These are phyloP conservation scores for Bothrops jararaca DNA, from an alignment of 2,113 vertebrate species.

Conservation along the genomic window DNA sequence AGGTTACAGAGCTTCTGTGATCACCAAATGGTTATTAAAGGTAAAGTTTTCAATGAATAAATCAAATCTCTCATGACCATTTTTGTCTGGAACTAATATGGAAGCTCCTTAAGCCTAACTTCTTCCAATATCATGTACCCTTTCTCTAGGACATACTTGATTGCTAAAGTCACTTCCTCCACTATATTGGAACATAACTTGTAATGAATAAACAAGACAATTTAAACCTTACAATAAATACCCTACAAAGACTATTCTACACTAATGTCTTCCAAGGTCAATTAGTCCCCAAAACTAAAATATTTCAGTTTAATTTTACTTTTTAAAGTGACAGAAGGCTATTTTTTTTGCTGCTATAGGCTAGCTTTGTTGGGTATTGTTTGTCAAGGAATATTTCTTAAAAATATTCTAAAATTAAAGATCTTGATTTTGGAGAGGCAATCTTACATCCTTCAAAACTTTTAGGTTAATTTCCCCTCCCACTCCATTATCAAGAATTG, in stretches of 20 bases:
- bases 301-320: not conserved
- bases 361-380: not conserved
- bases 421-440: not conserved
- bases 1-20: not conserved
- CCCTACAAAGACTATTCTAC: not conserved
- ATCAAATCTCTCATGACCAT: not conserved
- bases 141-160: not conserved
- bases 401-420: not conserved
- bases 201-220: not conserved
- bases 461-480: not conserved
- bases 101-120: not conserved
- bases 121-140: not conserved
- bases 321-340: not conserved
- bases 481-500: not conserved
- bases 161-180: not conserved
- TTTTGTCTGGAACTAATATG: not conserved
- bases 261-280: not conserved
- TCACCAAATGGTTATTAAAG: not conserved
- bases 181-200: not conserved
- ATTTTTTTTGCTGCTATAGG: not conserved
- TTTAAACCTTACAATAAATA: not conserved
- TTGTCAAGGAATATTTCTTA: not conserved
- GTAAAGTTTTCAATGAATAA: not conserved
- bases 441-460: not conserved
- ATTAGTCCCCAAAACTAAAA: not conserved